Conservation (phyloP, 1,140 invertebrate genomes). For the Armadillidium nasatum region DNA sequence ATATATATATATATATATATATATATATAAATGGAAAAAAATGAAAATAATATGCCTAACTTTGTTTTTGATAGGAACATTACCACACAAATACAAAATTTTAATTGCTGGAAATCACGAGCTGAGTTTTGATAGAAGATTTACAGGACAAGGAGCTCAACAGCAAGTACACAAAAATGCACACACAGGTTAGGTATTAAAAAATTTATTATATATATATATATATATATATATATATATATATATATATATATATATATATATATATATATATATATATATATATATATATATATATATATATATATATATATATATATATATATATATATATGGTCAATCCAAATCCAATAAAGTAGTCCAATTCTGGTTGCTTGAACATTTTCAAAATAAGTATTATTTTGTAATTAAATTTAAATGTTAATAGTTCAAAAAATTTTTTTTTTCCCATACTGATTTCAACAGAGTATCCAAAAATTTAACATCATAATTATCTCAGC, state of each 20-base stretch:
- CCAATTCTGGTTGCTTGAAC: too few relatives aligned
- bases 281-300: constrained; percentile 8
- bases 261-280: constrained; percentile 12
- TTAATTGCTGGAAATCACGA: constrained; percentile 88
- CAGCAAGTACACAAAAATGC: constrained; percentile 46
- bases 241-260: not conserved
- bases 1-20: too few relatives aligned
- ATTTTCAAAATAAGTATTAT: too few relatives aligned
- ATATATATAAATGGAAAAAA: too few relatives aligned
- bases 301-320: not conserved
- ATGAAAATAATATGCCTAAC: too few relatives aligned
- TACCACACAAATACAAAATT: constrained; percentile 77
- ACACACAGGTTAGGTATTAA: constrained; percentile 31
- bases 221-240: constrained; percentile 1
- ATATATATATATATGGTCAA: too few relatives aligned
- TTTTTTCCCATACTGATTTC: too few relatives aligned
- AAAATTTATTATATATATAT: not conserved
- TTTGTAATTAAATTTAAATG: too few relatives aligned
- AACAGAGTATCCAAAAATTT: too few relatives aligned
- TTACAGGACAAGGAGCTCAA: constrained; percentile 58
- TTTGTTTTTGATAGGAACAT: constrained; percentile 53
- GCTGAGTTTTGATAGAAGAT: constrained; percentile 70
- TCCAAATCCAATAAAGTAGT: too few relatives aligned
- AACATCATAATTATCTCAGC: too few relatives aligned
- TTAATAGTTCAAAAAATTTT: too few relatives aligned